phyloP scores from a whole-genome alignment of 2,888 invertebrate genomes.

The Mythimna ferrago region DNA sequence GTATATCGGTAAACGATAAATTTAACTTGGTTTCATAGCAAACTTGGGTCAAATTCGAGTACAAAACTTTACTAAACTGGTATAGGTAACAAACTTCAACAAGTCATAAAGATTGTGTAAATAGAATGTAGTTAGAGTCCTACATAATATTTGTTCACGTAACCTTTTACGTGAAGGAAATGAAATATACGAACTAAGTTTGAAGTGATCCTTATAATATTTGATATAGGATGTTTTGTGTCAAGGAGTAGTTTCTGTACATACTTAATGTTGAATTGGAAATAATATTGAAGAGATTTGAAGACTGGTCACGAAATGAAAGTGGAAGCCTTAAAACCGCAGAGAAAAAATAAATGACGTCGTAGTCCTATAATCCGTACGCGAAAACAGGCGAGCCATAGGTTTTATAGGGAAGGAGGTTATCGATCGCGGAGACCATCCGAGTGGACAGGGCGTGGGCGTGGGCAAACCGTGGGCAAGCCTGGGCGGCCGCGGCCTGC shows the following conservation, averaged over 20 bases:
- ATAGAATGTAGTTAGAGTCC: conserved; percentile 44
- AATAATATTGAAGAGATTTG: conserved; percentile 24
- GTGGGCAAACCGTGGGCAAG: conserved; percentile 53
- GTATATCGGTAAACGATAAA: conserved; percentile 58
- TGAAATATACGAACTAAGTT: conserved; percentile 51
- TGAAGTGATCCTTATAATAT: conserved; percentile 49
- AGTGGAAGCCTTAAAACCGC: conserved; percentile 28
- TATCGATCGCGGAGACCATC: conserved; percentile 76
- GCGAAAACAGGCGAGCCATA: conserved; percentile 58
- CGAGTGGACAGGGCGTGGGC: conserved; percentile 75
- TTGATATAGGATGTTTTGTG: conserved; percentile 27
- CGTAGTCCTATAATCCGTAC: conserved; percentile 38
- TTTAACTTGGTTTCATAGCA: conserved; percentile 26
- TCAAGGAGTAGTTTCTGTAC: conserved; percentile 8
- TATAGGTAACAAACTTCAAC: conserved; percentile 35
- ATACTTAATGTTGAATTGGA: conserved; percentile 23
- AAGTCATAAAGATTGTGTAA: conserved; percentile 44
- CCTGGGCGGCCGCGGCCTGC: conserved; percentile 59
- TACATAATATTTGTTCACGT: conserved; percentile 45
- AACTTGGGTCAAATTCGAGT: conserved; percentile 30
- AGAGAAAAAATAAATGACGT: conserved; percentile 26
- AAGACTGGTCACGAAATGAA: background rate
- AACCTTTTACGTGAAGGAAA: conserved; percentile 46
- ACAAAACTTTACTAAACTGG: conserved; percentile 16
- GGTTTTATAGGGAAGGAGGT: conserved; percentile 68